Percentiles rank a stretch among this genome's conserved stretches.
phyloP scores from a whole-genome alignment of 2,113 vertebrate species.

The Heliornis fulica region DNA sequence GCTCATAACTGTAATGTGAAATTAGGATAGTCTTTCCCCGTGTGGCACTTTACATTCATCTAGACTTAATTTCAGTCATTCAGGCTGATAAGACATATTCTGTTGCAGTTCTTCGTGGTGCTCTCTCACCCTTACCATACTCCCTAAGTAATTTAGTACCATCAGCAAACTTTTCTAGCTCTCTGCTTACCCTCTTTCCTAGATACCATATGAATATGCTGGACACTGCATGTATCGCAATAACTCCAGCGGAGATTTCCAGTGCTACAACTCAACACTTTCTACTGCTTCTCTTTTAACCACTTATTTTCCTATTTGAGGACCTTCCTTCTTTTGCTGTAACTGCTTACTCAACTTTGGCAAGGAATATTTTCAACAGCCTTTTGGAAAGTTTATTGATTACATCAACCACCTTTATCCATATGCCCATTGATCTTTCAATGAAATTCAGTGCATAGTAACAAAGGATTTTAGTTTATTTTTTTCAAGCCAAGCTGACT shows the following conservation, averaged over 20 bases:
- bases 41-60: conserved; percentile 12
- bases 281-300: background rate
- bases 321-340: background rate
- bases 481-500: background rate
- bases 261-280: background rate
- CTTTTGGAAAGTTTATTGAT: background rate
- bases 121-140: background rate
- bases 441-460: background rate
- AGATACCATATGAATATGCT: background rate
- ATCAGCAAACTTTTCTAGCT: background rate
- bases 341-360: no score
- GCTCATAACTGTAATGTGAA: conserved; percentile 23
- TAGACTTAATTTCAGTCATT: conserved; percentile 19
- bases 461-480: background rate
- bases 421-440: background rate
- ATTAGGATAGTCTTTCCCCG: conserved; percentile 8
- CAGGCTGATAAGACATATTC: background rate
- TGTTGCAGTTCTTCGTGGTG: background rate
- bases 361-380: no score
- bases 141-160: background rate
- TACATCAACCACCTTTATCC: background rate
- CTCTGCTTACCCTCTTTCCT: background rate
- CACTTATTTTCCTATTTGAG: background rate
- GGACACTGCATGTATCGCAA: background rate
- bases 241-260: background rate